Evolutionary conservation across 2,797 vertebrate genomes (phyloP), one percentile per base, ranked within the genome.

Genomic region (Dromococcyx pavoninus): DNA sequence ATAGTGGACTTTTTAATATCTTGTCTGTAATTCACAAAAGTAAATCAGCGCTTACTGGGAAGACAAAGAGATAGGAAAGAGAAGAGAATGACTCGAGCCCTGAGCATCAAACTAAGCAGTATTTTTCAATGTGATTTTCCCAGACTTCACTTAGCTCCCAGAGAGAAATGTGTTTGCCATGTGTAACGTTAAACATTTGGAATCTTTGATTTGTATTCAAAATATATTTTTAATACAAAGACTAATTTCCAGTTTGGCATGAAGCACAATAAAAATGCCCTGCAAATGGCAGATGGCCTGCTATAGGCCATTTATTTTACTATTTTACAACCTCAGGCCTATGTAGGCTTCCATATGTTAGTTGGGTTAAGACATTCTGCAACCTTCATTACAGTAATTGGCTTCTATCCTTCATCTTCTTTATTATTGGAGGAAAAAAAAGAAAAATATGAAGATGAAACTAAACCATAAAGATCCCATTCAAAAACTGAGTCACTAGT

Each of bases 281-380:
- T 88, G 93, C 89, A 96, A 96, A 97, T 97, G 96, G 97, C 98
- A 98, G 97, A 98, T 98, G 98, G 98, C 89, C 82, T 94, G 97
- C 93, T 92, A 97, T 97, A 97, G 97, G 97, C 97, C 97, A 97
- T 97, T 98, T 97, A 97, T 97, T 98, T 98, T 98, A 98, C 97
- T 98, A 97, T 98, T 98, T 98, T 97, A 97, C 96, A 97, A 98
- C 97, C 96, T 80, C 65, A 58, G 97, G 97, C 96, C 96, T 89
- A 86, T 46, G 86, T 70, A 94, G 77, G 70, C 86, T 95, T 96
- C 97, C 97, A 97, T 98, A 98, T 97, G 97, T 95, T 97, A 89
- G 77, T 25, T 86, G 91, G 92, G 95, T 95, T 96, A 96, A 97
- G 94, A 94, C 93, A 97, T 94, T 95, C 83, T 87, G 84, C 91